phyloP scores from a whole-genome alignment of 2,797 vertebrate genomes.

The Sebastolobus alascanus region DNA sequence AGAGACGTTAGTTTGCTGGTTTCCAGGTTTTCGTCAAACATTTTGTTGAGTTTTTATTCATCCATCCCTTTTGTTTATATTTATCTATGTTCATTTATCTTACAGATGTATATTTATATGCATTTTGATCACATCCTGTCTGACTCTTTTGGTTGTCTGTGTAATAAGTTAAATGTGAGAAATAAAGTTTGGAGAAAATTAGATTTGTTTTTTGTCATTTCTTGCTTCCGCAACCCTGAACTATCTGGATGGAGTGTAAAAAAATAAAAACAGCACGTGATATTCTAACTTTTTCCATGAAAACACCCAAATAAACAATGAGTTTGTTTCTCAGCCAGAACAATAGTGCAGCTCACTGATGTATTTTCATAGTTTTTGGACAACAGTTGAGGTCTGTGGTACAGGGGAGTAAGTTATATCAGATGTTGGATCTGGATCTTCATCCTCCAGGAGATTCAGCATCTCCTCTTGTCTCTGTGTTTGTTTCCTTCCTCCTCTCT shows the following conservation, averaged over 20 bases:
- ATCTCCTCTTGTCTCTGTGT: too few relatives aligned
- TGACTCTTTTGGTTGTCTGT: constrained; percentile 48
- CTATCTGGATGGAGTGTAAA: not conserved
- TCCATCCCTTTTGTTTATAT: not conserved
- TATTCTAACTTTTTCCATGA: too few relatives aligned
- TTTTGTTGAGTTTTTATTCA: constrained; percentile 5
- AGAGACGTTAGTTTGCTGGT: constrained; percentile 16
- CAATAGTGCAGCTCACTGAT: too few relatives aligned
- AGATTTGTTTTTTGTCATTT: constrained; percentile 1
- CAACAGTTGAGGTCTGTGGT: too few relatives aligned
- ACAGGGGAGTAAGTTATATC: too few relatives aligned
- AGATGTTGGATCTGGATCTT: too few relatives aligned
- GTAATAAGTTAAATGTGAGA: constrained; percentile 51
- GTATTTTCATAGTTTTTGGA: too few relatives aligned
- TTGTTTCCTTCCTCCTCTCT: too few relatives aligned
- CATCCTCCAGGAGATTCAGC: too few relatives aligned
- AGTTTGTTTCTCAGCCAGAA: too few relatives aligned
- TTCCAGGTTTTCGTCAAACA: not conserved
- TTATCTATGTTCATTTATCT: constrained; percentile 21
- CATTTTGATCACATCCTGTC: constrained; percentile 26
- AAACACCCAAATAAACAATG: too few relatives aligned
- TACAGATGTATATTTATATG: constrained; percentile 15
- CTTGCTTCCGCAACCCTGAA: not conserved
- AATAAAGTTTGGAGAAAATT: constrained; percentile 69
- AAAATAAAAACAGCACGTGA: not conserved